Percentiles rank a stretch among this genome's conserved stretches.
phyloP scores from a whole-genome alignment of 1,140 invertebrate genomes.

The Leptinotarsa texana region DNA sequence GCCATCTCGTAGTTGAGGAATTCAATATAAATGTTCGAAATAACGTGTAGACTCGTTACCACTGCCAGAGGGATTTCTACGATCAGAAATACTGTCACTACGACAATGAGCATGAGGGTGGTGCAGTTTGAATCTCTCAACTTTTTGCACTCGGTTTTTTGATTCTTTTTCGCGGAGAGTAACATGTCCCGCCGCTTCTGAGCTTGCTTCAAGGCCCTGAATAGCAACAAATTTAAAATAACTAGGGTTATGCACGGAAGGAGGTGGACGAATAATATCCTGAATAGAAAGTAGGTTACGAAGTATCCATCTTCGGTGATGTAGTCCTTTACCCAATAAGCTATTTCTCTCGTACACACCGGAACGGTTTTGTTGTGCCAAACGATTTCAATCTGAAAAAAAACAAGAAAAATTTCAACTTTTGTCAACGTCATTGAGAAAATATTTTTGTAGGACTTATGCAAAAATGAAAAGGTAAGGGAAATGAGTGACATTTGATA shows the following conservation, averaged over 20 bases:
- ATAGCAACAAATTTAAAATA: slow-evolving; percentile 85
- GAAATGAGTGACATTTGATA: too few relatives aligned
- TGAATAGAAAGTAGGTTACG: slow-evolving; percentile 80
- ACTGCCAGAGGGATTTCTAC: slow-evolving; percentile 91
- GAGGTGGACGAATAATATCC: slow-evolving; percentile 88
- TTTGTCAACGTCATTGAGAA: too few relatives aligned
- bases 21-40: slow-evolving; percentile 71
- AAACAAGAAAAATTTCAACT: slow-evolving; percentile 16
- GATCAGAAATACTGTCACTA: slow-evolving; percentile 87
- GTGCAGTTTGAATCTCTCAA: slow-evolving; percentile 88
- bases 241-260: slow-evolving; percentile 87
- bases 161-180: slow-evolving; percentile 74
- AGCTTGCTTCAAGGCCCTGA: slow-evolving; percentile 80
- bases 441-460: too few relatives aligned
- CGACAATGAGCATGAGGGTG: slow-evolving; percentile 92
- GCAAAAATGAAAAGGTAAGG: too few relatives aligned
- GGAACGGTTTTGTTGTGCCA: slow-evolving; percentile 67
- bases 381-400: slow-evolving; percentile 47
- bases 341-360: slow-evolving; percentile 63
- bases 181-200: slow-evolving; percentile 78
- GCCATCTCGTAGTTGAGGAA: slow-evolving; percentile 80
- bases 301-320: slow-evolving; percentile 75
- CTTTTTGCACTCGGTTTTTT: slow-evolving; percentile 82
- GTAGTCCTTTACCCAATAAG: slow-evolving; percentile 68
- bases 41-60: slow-evolving; percentile 82